Base-by-base conservation (phyloP, 1,140 invertebrate species). In the Plodia interpunctella region DNA sequence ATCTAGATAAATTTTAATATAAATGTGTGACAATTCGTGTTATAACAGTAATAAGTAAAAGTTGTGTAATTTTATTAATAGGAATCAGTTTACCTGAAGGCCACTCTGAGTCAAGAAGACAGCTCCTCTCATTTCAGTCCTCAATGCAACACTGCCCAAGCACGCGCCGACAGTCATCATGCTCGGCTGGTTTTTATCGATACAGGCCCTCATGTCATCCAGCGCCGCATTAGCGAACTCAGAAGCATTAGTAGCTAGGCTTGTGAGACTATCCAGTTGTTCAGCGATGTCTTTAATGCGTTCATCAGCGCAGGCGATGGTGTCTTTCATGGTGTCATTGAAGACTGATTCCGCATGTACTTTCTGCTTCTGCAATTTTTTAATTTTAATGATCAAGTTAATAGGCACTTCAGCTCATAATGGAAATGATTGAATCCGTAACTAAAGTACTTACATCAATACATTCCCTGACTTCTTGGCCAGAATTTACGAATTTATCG, bases 391-490 rank as follows among this genome's bases (percentile, higher is more conserved):
- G n/a, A n/a, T n/a, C n/a, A n/a, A n/a, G n/a, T n/a, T n/a, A n/a
- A n/a, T n/a, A n/a, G n/a, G n/a, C n/a, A n/a, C n/a, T n/a, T n/a
- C n/a, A n/a, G n/a, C n/a, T n/a, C n/a, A n/a, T n/a, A 20, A 28
- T 28, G 28, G 9, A 28, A 28, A 28, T 28, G 28, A n/a, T n/a
- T n/a, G n/a, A n/a, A n/a, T n/a, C n/a, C n/a, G n/a, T n/a, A n/a
- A n/a, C n/a, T n/a, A n/a, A n/a, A n/a, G n/a, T 60, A 75, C 72
- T 80, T 74, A 88, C 86, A 19, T 79, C 72, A 44, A 82, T 59
- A 62, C 86, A 88, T 21, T 58, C 68, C 19, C 55, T 59, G 2
- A 85, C 67, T 6, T 60, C 68, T 5, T 54, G 52, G 13, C 66
- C 66, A 10, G 74, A 66, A 10, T 71, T 67, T 2, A 63, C 61